phyloP scores from a whole-genome alignment of 2,797 vertebrate species.

The Furcifer pardalis region DNA sequence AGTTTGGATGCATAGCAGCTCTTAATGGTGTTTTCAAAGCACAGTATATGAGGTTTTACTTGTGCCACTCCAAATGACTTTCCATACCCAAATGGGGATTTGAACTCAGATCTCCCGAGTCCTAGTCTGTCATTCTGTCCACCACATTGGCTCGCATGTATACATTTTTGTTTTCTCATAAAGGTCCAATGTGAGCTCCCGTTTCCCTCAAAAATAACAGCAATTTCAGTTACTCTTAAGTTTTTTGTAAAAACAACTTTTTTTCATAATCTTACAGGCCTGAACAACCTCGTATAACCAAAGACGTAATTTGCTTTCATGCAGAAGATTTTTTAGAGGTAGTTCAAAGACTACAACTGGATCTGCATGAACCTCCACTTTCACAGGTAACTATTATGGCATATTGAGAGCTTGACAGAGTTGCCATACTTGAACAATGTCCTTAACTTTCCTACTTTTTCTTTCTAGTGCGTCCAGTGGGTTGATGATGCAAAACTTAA shows the following conservation, averaged over 20 bases:
- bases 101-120: too few relatives aligned
- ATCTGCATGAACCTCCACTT: conserved; percentile 94
- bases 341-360: conserved; percentile 94
- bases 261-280: conserved; percentile 72
- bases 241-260: not conserved
- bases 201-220: not conserved
- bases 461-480: conserved; percentile 94
- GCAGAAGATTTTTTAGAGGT: conserved; percentile 94
- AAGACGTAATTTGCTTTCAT: conserved; percentile 99
- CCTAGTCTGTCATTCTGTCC: not conserved
- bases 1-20: too few relatives aligned
- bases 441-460: conserved; percentile 12
- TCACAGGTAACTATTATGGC: conserved; percentile 84
- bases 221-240: not conserved
- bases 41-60: too few relatives aligned
- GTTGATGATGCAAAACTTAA: conserved; percentile 98
- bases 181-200: not conserved
- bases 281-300: conserved; percentile 95
- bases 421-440: conserved; percentile 12
- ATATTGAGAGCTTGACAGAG: conserved; percentile 18
- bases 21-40: too few relatives aligned
- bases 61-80: too few relatives aligned
- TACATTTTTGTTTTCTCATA: not conserved
- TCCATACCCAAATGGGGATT: too few relatives aligned
- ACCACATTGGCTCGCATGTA: too few relatives aligned